Evolutionary conservation across 2,888 invertebrate genomes (phyloP), one percentile per base, ranked within the genome.

Genomic region (Mesodorylaimus sp.): DNA sequence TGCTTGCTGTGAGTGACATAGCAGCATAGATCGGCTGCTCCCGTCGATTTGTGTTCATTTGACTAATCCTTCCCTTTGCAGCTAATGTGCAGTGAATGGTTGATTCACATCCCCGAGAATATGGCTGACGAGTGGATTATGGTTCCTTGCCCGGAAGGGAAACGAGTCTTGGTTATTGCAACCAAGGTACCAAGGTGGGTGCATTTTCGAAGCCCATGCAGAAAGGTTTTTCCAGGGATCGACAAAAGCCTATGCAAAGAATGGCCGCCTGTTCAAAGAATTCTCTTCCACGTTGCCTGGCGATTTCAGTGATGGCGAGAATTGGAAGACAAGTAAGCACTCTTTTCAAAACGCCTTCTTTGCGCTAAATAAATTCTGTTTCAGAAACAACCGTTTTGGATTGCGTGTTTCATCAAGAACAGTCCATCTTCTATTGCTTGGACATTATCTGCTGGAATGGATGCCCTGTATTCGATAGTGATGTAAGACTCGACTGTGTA

Each of bases 11-110:
- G n/a, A n/a, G n/a, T n/a, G n/a, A n/a, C n/a, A n/a, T n/a, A n/a
- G n/a, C n/a, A n/a, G n/a, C n/a, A n/a, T n/a, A n/a, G n/a, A n/a
- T n/a, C n/a, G n/a, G n/a, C n/a, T n/a, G n/a, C n/a, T n/a, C n/a
- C n/a, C n/a, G n/a, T n/a, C n/a, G n/a, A n/a, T n/a, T n/a, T 23
- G 23, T n/a, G 41, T 39, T 21, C n/a, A 39, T n/a, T 5, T 39
- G 5, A 39, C 16, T 23, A n/a, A 10, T 39, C 23, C 23, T 10
- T 25, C 7, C 21, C 7, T 43, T 51, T 51, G 24, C 19, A 77
- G 57, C 69, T 91, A 5, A 91, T 91, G 83, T 64, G 81, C 52
- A 89, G 91, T 0, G 93, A 95, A 68, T 95, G 91, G 91, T 72
- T 95, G 65, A 72, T 80, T 1, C 84, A 91, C 57, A 76, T 80